Percentiles rank a stretch among this genome's conserved stretches.
These are phyloP conservation scores for Drosophila fulvimacula DNA, from an alignment of 2,888 invertebrate genomes.

Conservation along the genomic window DNA sequence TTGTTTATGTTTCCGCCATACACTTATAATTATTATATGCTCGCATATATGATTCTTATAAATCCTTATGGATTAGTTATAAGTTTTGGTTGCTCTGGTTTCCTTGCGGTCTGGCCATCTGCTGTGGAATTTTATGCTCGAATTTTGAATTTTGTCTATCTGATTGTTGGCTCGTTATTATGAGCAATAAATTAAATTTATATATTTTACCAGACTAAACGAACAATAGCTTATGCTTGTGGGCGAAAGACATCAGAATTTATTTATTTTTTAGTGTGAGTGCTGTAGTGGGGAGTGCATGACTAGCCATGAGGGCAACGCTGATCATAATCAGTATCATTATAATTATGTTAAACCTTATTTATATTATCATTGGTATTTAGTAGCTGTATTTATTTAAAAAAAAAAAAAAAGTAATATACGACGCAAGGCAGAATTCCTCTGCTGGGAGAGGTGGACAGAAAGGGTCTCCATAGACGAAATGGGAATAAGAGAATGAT, in stretches of 20 bases:
- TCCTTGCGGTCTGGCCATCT: constrained; percentile 23
- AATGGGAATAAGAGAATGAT: too few relatives aligned
- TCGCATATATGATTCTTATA: constrained; percentile 23
- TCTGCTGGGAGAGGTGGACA: too few relatives aligned
- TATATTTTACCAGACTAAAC: constrained; percentile 13
- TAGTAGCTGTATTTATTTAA: too few relatives aligned
- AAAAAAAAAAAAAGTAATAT: too few relatives aligned
- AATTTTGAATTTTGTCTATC: constrained; percentile 12
- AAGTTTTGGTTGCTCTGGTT: constrained; percentile 14
- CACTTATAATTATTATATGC: constrained; percentile 17
- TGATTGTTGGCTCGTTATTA: constrained; percentile 34
- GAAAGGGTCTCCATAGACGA: too few relatives aligned
- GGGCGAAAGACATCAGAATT: background rate
- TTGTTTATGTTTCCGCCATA: constrained; percentile 53
- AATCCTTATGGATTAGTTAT: constrained; percentile 40
- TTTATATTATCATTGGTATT: too few relatives aligned
- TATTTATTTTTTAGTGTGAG: background rate
- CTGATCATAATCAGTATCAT: too few relatives aligned
- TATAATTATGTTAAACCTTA: too few relatives aligned
- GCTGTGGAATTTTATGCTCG: constrained; percentile 33
- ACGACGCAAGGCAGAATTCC: too few relatives aligned
- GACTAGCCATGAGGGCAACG: too few relatives aligned
- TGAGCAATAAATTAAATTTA: constrained; percentile 39
- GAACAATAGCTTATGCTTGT: constrained; percentile 27
- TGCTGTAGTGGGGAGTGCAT: too few relatives aligned